Evolutionary conservation across 2,113 vertebrate species (phyloP), one percentile per base, ranked within the genome.

Genomic region (Anolis carolinensis): DNA sequence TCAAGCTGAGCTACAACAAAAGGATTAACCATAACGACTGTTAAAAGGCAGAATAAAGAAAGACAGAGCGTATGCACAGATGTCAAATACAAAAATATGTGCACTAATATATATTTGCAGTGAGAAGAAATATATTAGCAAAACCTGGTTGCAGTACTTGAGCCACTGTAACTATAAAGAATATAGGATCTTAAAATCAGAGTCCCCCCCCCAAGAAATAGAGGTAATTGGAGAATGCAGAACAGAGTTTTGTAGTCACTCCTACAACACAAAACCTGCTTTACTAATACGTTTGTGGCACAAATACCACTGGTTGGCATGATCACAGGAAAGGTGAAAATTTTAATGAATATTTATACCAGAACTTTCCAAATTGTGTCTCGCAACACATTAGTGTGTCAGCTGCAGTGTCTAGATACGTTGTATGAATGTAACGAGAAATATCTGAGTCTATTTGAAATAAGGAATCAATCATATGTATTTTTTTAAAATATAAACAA

Each of bases 21-120:
- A 55, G 50, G 6, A 68, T 73, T 72, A 65, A 90, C 88, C 83
- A 50, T 0, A 7, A 76, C 88, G 81, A 89, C 87, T 52, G 11
- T 52, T n/a, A n/a, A n/a, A n/a, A n/a, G n/a, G n/a, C n/a, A n/a
- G 50, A 52, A 52, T 6, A 11, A 52, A 52, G 11, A 52, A 52
- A 52, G 50, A 52, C 7, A 52, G 50, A 52, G 50, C 50, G 7
- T 52, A n/a, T n/a, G n/a, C n/a, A n/a, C n/a, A n/a, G n/a, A n/a
- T n/a, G n/a, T n/a, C n/a, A n/a, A n/a, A n/a, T n/a, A n/a, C n/a
- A n/a, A n/a, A n/a, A n/a, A 11, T 13, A 62, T 77, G 59, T 34
- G 39, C 7, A 30, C 13, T 16, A 21, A 20, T 16, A 34, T 67
- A 62, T 13, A 68, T 77, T 48, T 77, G 4, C 74, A 78, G n/a